Evolutionary conservation across 2,113 vertebrate genomes (phyloP).

Genomic region (Numenius arquata): DNA sequence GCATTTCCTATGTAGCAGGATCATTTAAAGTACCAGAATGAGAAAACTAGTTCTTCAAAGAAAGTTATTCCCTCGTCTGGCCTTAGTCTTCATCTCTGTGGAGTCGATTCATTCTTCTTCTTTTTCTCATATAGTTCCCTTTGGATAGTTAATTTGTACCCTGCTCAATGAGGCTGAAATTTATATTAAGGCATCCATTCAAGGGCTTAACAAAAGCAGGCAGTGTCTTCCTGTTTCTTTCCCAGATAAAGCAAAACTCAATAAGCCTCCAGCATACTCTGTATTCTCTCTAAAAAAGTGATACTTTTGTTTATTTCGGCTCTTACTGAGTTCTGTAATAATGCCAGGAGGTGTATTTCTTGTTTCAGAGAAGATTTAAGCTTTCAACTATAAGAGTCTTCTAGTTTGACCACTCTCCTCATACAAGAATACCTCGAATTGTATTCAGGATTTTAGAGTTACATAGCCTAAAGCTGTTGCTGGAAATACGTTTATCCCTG

Average conservation of each 20-base stretch:
- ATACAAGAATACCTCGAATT: conserved; percentile 29
- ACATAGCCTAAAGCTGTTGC: conserved; percentile 1
- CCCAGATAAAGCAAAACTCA: conserved; percentile 22
- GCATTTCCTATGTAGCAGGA: neutral
- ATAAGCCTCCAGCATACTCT: neutral
- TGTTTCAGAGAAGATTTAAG: neutral
- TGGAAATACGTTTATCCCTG: conserved; percentile 48
- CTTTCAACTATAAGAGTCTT: neutral
- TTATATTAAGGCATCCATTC: conserved; percentile 31
- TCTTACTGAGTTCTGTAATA: neutral
- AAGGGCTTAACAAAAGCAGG: conserved; percentile 15
- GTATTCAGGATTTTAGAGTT: conserved; percentile 1
- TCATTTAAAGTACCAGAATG: neutral
- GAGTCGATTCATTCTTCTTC: neutral
- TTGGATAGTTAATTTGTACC: conserved; percentile 33
- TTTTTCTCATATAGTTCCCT: neutral
- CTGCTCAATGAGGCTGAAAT: conserved; percentile 46
- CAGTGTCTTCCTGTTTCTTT: conserved; percentile 24
- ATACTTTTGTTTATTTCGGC: neutral
- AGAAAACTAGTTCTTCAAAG: neutral
- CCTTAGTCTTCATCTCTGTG: neutral
- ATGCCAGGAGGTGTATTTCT: neutral
- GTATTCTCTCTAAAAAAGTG: neutral
- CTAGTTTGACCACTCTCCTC: neutral
- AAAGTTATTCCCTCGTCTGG: neutral